Conservation (phyloP, 2,113 vertebrate species). For the Acinonyx jubatus region DNA sequence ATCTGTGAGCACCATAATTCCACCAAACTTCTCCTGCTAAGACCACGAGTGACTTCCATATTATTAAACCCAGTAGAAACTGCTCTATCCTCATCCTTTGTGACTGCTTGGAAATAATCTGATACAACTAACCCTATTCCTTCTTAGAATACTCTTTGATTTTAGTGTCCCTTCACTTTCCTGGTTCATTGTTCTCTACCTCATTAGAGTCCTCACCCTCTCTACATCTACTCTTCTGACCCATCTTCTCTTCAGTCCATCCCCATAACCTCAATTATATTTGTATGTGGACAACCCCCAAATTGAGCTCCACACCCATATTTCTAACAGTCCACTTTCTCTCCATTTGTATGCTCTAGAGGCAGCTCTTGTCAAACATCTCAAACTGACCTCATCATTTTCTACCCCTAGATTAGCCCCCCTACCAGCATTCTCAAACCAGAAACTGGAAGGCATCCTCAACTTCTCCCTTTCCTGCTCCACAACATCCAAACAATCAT, state of each 20-base stretch:
- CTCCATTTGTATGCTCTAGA: neutral
- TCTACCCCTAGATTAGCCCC: neutral
- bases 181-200: neutral
- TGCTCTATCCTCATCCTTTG: neutral
- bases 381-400: neutral
- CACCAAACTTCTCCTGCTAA: neutral
- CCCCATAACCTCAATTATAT: neutral
- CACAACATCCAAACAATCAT: neutral
- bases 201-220: neutral
- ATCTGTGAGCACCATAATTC: too few species aligned
- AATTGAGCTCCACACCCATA: neutral
- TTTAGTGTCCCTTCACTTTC: neutral
- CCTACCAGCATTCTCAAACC: neutral
- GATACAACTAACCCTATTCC: neutral
- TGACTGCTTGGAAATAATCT: neutral
- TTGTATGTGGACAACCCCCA: neutral
- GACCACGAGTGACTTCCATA: neutral
- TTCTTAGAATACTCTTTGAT: neutral
- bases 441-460: neutral
- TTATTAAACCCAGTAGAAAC: neutral
- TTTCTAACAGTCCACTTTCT: neutral
- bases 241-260: neutral
- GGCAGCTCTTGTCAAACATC: neutral
- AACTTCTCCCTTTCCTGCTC: neutral
- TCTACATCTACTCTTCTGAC: neutral